These are phyloP conservation scores for Pelodytes ibericus DNA, from an alignment of 2,797 vertebrate species.

Conservation along the genomic window DNA sequence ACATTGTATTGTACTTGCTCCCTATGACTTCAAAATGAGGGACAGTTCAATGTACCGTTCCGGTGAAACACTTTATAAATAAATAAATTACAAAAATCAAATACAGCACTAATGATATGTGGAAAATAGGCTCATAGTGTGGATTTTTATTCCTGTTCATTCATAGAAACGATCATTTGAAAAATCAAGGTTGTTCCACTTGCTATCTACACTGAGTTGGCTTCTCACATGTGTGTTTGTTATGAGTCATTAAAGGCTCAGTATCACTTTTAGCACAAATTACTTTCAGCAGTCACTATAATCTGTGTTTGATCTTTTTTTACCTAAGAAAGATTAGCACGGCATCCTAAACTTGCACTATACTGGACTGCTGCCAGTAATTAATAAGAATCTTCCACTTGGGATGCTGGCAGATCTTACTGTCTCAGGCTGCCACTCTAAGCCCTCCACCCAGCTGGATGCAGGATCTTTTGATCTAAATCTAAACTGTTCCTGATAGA, in stretches of 20 bases:
- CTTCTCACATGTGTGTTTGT: too few species aligned
- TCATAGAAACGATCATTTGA: too few species aligned
- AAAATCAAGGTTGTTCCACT: too few species aligned
- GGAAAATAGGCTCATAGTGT: too few species aligned
- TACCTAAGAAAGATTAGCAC: constrained; percentile 20
- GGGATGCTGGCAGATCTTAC: constrained; percentile 34
- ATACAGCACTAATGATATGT: too few species aligned
- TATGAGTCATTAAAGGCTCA: constrained; percentile 9
- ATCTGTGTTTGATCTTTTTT: constrained; percentile 48
- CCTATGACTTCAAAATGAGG: too few species aligned
- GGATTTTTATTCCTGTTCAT: too few species aligned
- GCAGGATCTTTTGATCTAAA: constrained; percentile 50
- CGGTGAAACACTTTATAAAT: too few species aligned
- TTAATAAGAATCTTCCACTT: constrained; percentile 47
- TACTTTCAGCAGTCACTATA: constrained; percentile 40
- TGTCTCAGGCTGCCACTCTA: constrained; percentile 24
- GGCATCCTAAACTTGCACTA: constrained; percentile 40
- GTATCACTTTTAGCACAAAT: constrained; percentile 17
- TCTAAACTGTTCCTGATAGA: constrained; percentile 48
- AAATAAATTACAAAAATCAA: too few species aligned
- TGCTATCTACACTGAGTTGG: too few species aligned
- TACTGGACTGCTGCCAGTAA: constrained; percentile 43
- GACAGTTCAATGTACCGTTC: too few species aligned
- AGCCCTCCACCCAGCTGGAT: constrained; percentile 38
- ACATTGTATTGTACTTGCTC: too few species aligned